A percentile compares a stretch with the other conserved stretches of the same genome.
phyloP scores from a whole-genome alignment of 92 coral and sea anemone genomes.

The Phenganax subtilis region DNA sequence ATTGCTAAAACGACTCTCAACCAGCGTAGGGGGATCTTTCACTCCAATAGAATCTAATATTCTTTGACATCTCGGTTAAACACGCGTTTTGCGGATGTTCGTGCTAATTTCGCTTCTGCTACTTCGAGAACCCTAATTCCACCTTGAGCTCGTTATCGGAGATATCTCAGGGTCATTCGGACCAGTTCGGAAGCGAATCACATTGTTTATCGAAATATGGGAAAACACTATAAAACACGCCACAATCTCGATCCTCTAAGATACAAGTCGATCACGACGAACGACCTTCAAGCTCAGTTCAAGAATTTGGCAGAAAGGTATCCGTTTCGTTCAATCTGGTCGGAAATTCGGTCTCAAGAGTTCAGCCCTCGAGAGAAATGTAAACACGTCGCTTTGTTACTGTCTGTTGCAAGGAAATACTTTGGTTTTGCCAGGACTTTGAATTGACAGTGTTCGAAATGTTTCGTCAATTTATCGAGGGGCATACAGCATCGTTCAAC shows the following conservation, averaged over 20 bases:
- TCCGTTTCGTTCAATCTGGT: too few relatives aligned
- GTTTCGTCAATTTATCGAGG: neutral
- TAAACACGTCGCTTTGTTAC: neutral
- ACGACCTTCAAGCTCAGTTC: too few relatives aligned
- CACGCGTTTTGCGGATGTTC: slow-evolving; percentile 19
- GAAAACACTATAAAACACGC: too few relatives aligned
- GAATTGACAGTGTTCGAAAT: neutral
- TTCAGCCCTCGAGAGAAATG: neutral
- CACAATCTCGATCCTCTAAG: too few relatives aligned
- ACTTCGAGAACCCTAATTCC: neutral
- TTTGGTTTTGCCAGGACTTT: neutral
- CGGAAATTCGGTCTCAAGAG: neutral
- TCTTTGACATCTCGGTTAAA: slow-evolving; percentile 10
- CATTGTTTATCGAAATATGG: neutral
- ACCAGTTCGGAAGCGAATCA: neutral
- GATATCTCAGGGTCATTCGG: neutral
- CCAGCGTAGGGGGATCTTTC: neutral
- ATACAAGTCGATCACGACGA: too few relatives aligned
- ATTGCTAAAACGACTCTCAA: too few relatives aligned
- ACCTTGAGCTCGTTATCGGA: neutral
- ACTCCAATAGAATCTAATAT: neutral
- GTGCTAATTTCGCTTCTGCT: slow-evolving; percentile 14
- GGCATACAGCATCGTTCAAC: neutral
- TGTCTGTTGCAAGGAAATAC: neutral
- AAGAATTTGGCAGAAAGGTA: too few relatives aligned